Evolutionary conservation across 2,888 invertebrate genomes (phyloP), one percentile per base, ranked within the genome.

Genomic region (Hipparchia sbordonii): DNA sequence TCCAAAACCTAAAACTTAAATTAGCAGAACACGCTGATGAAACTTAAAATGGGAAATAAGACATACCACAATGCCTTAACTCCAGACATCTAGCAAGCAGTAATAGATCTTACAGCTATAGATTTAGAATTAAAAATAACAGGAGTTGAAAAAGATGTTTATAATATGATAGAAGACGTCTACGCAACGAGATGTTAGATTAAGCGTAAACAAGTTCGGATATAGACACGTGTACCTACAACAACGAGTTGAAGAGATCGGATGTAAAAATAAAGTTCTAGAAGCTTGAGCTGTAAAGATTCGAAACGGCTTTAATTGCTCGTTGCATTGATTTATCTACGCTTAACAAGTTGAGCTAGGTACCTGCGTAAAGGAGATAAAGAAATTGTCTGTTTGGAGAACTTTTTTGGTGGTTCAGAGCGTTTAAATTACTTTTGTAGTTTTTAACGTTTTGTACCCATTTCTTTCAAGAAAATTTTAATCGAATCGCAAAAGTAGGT

Each of bases 131-230:
- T 7, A 51, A 51, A 12, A 72, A 66, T 72, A 7, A 52, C 12
- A 13, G 54, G 62, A 66, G 45, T 23, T 8, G 7, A 6, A 1
- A 6, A 13, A 6, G 57, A 13, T 3, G 13, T 23, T 57, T 57
- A 67, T 10, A 66, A 45, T 63, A 68, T 63, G 59, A 67, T 33
- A 56, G 72, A 61, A 23, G 66, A 23, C 68, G 66, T 45, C 74
- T 72, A 80, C 74, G 79, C 81, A 81, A 84, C 83, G 77, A 79
- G 82, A 81, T 82, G 82, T 80, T 78, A 81, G 82, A 82, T 84
- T 81, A 81, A 77, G 79, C 81, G 82, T 83, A 85, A 85, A 85
- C 85, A 85, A 83, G 82, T 81, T 79, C 70, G 78, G 76, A 76
- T 77, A 77, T 72, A 71, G 77, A 82, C 84, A 83, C 82, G 83